Percentiles rank a stretch among this genome's conserved stretches.
Evolutionary conservation across 2,888 invertebrate species (phyloP).

Genomic region (Microchrysa polita): DNA sequence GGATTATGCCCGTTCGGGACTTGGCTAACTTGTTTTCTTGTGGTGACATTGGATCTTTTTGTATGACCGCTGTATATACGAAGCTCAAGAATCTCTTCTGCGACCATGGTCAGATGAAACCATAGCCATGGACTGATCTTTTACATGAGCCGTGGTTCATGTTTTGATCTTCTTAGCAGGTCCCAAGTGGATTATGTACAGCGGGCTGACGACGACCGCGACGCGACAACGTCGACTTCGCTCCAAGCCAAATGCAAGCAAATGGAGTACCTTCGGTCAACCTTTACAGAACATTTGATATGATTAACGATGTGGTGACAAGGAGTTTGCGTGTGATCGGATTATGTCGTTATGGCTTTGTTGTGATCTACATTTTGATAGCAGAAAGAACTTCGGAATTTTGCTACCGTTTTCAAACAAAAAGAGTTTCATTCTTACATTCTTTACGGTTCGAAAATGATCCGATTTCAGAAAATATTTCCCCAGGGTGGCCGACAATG

Average conservation of each 20-base stretch:
- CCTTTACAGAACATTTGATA: conserved; percentile 42
- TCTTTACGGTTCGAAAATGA: background rate
- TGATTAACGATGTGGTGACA: conserved; percentile 50
- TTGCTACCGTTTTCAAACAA: conserved; percentile 31
- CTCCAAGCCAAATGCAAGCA: background rate
- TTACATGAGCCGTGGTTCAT: conserved; percentile 29
- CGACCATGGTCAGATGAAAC: conserved; percentile 9
- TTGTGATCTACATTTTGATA: conserved; percentile 37
- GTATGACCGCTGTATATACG: background rate
- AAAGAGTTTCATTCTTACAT: background rate
- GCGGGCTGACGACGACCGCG: background rate
- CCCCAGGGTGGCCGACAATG: conserved; percentile 3
- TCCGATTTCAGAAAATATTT: conserved; percentile 25
- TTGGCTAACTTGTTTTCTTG: conserved; percentile 32
- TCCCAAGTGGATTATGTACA: conserved; percentile 33
- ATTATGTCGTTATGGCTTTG: conserved; percentile 37
- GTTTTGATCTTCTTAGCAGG: conserved; percentile 48
- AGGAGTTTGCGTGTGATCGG: conserved; percentile 50
- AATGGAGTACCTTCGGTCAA: conserved; percentile 6
- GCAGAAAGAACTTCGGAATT: conserved; percentile 31
- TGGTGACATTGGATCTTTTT: conserved; percentile 39
- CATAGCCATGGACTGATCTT: conserved; percentile 1
- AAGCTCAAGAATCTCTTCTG: conserved; percentile 12
- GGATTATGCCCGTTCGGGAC: conserved; percentile 44
- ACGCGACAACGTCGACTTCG: background rate